Base-by-base conservation (phyloP, 2,797 vertebrate genomes). In the Streptopelia turtur region DNA sequence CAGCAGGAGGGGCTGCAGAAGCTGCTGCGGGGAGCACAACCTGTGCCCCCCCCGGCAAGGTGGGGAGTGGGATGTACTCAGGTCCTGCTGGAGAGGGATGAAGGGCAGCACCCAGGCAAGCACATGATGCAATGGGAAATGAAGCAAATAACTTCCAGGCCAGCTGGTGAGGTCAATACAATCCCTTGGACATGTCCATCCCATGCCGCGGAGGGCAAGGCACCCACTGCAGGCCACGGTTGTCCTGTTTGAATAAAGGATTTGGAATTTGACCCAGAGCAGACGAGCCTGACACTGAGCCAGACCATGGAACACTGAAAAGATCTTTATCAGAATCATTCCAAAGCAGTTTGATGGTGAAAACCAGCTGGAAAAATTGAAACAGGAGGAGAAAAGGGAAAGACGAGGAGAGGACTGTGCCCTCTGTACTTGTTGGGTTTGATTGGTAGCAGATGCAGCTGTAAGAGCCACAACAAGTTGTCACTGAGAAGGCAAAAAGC, bases 381-480 rank as follows among this genome's bases (percentile, higher is more conserved):
- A 83, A 55, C 4, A 17, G 20, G 37, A 53, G 8, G 27, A 13
- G 52, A 33, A 61, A 61, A 4, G 41, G n/a, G 17, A 43, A 85
- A 63, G 20, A 23, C 6, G 33, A 45, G 28, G 23, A 14, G 5
- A 20, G 10, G 16, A 17, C 23, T 57, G 16, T 56, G 33, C 16
- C 21, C 30, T 56, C 43, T 27, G 35, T 16, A 5, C 23, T 47
- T 41, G 10, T 8, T 63, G 41, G n/a, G 4, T 59, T 74, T 45
- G 27, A 11, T 27, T 35, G 43, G 45, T 39, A 77, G 27, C 27
- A 56, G 57, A 53, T 33, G 56, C 31, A 41, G 21, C 15, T 74
- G 61, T 9, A 1, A 5, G 13, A 45, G 11, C 13, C 1, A 0
- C 53, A 55, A 11, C 1, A 0, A 66, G 16, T 13, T 22, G 35